Evolutionary conservation across 2,113 vertebrate genomes (phyloP).

Genomic region (Chionomys nivalis): DNA sequence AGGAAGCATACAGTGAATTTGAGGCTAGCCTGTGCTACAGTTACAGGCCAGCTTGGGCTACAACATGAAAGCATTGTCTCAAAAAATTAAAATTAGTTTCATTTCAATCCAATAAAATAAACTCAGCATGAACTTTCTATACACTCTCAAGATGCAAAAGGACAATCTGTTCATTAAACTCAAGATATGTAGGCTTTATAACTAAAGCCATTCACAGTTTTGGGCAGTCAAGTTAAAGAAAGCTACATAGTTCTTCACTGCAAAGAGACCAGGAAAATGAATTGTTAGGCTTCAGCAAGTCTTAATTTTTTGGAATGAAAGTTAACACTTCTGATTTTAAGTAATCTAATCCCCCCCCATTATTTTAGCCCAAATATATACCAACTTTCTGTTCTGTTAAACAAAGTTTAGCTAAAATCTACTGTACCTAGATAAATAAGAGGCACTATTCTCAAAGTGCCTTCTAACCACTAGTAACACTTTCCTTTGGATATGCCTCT

Average conservation of each 20-base stretch:
- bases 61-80: neutral
- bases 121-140: neutral
- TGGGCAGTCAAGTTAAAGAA: neutral
- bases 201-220: neutral
- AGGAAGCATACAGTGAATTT: neutral
- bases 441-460: neutral
- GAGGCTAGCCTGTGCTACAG: neutral
- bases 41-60: neutral
- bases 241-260: neutral
- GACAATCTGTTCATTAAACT: neutral
- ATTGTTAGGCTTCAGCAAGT: neutral
- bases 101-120: neutral
- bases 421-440: slow-evolving; percentile 24
- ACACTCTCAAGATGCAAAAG: neutral
- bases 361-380: neutral
- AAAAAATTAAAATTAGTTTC: neutral
- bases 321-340: neutral
- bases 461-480: slow-evolving; percentile 33
- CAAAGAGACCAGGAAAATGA: neutral
- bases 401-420: slow-evolving; percentile 28
- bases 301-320: neutral
- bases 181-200: neutral
- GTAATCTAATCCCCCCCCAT: neutral
- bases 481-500: neutral
- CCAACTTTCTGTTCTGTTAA: neutral